phyloP scores from a whole-genome alignment of 2,888 invertebrate genomes.

The Lasioglossum figueresi region DNA sequence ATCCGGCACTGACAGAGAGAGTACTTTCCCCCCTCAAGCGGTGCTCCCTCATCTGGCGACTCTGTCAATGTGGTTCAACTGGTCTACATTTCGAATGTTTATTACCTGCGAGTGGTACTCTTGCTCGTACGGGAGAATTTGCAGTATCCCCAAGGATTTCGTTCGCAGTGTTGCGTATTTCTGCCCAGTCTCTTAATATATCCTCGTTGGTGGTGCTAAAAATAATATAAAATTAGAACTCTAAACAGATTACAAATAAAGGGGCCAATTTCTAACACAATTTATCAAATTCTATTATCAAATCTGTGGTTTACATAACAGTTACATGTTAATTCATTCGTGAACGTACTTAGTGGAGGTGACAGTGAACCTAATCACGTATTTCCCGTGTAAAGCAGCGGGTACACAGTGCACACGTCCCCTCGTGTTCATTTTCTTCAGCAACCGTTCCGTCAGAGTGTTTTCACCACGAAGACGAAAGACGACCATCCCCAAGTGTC shows the following conservation, averaged over 20 bases:
- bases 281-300: neutral
- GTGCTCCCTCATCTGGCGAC: too few relatives aligned
- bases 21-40: too few relatives aligned
- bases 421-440: conserved; percentile 94
- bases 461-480: conserved; percentile 95
- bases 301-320: neutral
- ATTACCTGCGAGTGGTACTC: conserved; percentile 91
- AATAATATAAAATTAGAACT: neutral
- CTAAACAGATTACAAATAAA: neutral
- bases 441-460: conserved; percentile 93
- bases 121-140: conserved; percentile 85
- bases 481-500: conserved; percentile 95
- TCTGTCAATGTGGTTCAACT: conserved; percentile 5
- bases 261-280: neutral
- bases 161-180: conserved; percentile 90
- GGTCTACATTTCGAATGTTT: conserved; percentile 23
- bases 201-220: conserved; percentile 90
- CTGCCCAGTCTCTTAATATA: conserved; percentile 94
- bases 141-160: conserved; percentile 87
- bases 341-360: conserved; percentile 89
- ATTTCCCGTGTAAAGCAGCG: conserved; percentile 94
- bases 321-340: neutral
- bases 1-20: too few relatives aligned
- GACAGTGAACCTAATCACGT: conserved; percentile 96
- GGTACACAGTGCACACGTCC: conserved; percentile 97